phyloP scores from a whole-genome alignment of 2,113 vertebrate species.

The Entelurus aequoreus region DNA sequence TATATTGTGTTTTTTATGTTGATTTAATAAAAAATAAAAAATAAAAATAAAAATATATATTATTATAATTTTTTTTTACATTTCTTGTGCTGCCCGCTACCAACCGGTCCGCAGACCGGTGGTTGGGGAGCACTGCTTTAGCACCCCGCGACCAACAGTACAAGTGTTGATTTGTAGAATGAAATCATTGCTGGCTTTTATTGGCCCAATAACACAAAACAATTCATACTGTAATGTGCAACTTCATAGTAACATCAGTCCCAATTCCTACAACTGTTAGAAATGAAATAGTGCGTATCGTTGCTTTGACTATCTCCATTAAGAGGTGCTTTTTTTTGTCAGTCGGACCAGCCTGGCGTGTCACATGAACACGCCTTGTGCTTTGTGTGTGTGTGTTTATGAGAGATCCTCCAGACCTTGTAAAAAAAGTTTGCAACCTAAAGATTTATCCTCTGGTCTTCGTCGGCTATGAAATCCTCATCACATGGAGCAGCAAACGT shows the following conservation, averaged over 20 bases:
- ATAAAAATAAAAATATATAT: too few relatives aligned
- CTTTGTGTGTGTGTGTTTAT: slow-evolving; percentile 5
- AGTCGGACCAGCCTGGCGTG: not conserved
- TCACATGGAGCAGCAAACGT: slow-evolving; percentile 54
- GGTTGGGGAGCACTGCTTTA: too few relatives aligned
- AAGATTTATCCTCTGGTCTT: slow-evolving; percentile 49
- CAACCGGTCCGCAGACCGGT: too few relatives aligned
- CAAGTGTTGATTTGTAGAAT: slow-evolving; percentile 18
- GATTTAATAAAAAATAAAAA: too few relatives aligned
- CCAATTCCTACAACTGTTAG: not conserved
- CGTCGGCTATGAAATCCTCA: slow-evolving; percentile 46
- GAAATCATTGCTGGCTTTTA: slow-evolving; percentile 30
- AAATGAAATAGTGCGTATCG: slow-evolving; percentile 13
- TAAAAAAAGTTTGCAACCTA: slow-evolving; percentile 55
- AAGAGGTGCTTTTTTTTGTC: slow-evolving; percentile 7
- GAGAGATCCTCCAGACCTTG: slow-evolving; percentile 43
- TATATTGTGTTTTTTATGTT: too few relatives aligned
- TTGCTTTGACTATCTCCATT: not conserved
- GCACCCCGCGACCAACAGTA: slow-evolving; percentile 13
- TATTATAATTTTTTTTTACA: too few relatives aligned
- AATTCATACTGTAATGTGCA: slow-evolving; percentile 9
- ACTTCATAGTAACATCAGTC: not conserved
- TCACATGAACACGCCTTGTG: slow-evolving; percentile 1
- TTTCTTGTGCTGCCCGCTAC: too few relatives aligned
- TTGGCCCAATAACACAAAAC: slow-evolving; percentile 28